These are phyloP conservation scores for Natrix natrix DNA, from an alignment of 2,797 vertebrate species.

Conservation along the genomic window DNA sequence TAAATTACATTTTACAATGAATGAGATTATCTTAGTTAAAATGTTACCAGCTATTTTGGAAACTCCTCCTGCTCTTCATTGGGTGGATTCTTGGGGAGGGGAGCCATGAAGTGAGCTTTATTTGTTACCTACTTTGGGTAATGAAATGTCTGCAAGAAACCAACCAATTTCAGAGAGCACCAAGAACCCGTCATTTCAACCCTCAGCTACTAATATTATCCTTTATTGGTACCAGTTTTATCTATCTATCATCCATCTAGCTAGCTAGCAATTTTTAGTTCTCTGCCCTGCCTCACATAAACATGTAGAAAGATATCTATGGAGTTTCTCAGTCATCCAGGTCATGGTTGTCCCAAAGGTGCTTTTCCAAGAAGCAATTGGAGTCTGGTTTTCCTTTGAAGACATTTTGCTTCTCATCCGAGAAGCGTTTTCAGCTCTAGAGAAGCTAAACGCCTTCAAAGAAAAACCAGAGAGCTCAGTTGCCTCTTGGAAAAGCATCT, in stretches of 20 bases:
- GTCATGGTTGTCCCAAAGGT: neutral
- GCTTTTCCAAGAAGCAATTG: neutral
- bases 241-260: neutral
- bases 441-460: too few relatives aligned
- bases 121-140: neutral
- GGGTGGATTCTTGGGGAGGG: neutral
- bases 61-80: slow-evolving; percentile 41
- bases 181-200: neutral
- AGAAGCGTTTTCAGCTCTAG: too few relatives aligned
- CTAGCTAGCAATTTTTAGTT: neutral
- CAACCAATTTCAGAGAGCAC: neutral
- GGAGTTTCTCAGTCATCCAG: neutral
- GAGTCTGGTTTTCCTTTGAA: neutral
- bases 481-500: neutral
- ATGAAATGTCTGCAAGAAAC: neutral
- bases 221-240: neutral
- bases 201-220: neutral
- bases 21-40: slow-evolving; percentile 57
- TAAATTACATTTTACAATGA: slow-evolving; percentile 40
- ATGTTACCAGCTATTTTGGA: slow-evolving; percentile 55
- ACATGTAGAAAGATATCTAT: neutral
- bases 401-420: neutral
- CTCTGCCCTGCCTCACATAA: neutral
- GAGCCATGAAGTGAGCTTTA: neutral
- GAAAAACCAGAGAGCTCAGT: too few relatives aligned